Evolutionary conservation across 2,888 invertebrate genomes (phyloP).

Genomic region (Leptogaster cylindrica): DNA sequence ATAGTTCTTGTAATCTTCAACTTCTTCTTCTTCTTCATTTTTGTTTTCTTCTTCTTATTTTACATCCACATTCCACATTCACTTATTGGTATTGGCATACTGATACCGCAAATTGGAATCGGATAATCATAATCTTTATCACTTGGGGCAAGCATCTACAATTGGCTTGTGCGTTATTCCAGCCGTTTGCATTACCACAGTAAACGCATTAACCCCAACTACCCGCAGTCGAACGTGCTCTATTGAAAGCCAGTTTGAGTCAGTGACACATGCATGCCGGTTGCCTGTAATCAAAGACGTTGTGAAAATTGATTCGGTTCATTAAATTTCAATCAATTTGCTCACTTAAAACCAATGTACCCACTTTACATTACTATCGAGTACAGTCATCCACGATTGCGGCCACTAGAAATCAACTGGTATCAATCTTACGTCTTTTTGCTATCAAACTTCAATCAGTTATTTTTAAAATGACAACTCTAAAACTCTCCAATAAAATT

Average conservation of each 20-base stretch:
- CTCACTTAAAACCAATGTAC: too few species aligned
- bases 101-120: background rate
- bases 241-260: conserved; percentile 9
- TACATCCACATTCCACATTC: too few species aligned
- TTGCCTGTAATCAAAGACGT: conserved; percentile 21
- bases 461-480: too few species aligned
- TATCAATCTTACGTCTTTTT: too few species aligned
- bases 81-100: background rate
- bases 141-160: background rate
- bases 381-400: too few species aligned
- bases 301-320: conserved; percentile 30
- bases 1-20: too few species aligned
- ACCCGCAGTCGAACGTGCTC: background rate
- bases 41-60: too few species aligned
- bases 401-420: too few species aligned
- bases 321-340: conserved; percentile 38
- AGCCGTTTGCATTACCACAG: background rate
- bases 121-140: conserved; percentile 14
- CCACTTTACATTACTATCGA: too few species aligned
- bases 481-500: too few species aligned
- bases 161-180: background rate
- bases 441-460: too few species aligned
- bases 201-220: background rate
- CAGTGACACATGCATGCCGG: conserved; percentile 34
- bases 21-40: too few species aligned